Evolutionary conservation across 2,797 vertebrate species (phyloP).

Genomic region (Sciaenops ocellatus): DNA sequence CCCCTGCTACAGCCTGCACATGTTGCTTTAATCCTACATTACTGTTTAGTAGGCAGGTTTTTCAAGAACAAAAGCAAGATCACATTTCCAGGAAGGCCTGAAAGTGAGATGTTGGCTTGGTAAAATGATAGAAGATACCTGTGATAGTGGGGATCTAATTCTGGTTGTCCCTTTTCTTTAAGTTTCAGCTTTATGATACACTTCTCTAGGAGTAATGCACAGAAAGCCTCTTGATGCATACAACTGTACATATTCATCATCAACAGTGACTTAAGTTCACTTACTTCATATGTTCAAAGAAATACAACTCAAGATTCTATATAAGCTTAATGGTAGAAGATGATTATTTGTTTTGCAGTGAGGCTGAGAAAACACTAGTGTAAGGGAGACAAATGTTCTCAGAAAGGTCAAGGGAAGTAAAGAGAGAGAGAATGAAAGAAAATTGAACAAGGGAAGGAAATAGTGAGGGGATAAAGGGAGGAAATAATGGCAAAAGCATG

Average conservation of each 20-base stretch:
- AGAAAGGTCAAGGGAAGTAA: slow-evolving; percentile 46
- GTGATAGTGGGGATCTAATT: no score
- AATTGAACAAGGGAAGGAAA: slow-evolving; percentile 47
- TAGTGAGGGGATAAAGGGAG: slow-evolving; percentile 38
- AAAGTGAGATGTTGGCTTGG: neutral
- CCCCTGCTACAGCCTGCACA: neutral
- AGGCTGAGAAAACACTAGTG: slow-evolving; percentile 12
- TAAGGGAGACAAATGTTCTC: slow-evolving; percentile 17
- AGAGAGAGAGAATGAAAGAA: slow-evolving; percentile 44
- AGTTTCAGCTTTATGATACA: neutral
- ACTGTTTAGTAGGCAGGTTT: no score
- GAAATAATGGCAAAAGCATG: slow-evolving; percentile 35
- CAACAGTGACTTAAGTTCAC: neutral
- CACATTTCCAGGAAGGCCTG: neutral
- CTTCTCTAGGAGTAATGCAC: neutral
- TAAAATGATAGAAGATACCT: no score
- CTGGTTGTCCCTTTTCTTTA: no score
- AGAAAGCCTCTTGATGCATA: neutral
- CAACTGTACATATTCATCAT: neutral
- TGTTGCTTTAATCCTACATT: neutral
- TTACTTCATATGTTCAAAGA: neutral
- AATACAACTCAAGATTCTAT: neutral
- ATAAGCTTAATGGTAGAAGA: neutral
- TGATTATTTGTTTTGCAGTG: neutral
- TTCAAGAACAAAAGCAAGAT: neutral